Evolutionary conservation across 2,797 vertebrate genomes (phyloP), one percentile per base, ranked within the genome.

Genomic region (Tapirus indicus): DNA sequence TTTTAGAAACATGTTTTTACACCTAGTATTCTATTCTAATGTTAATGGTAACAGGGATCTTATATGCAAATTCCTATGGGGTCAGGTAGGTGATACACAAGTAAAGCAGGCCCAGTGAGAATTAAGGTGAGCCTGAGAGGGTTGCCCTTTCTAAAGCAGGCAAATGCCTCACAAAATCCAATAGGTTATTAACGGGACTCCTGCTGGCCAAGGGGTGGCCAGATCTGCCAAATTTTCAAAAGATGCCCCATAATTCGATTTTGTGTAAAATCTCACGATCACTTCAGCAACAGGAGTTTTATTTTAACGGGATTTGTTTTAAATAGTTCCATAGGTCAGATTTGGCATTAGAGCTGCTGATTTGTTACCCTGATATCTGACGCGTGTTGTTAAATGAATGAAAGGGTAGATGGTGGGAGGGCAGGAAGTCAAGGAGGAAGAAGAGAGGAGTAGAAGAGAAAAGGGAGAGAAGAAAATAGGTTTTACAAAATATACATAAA

Each of bases 1-100:
- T 94, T 92, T 97, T n/a, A 75, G 72, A 66, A 97, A 62, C 38
- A 72, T 80, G 29, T 62, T 96, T 92, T 94, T 74, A 74, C n/a
- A 68, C 83, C 58, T 94, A 52, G 5, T 27, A 35, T 44, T 85
- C 21, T 82, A 44, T 74, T 96, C 66, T 84, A 87, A 90, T 47
- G 44, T 89, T 91, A 9, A 14, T 44, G 14, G 60, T 49, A 52
- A 64, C 32, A 72, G 44, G 38, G 32, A 29, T 69, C 66, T 64
- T 64, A 88, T 52, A 52, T 86, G 27, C 6, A 80, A 56, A 27
- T 82, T 77, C 44, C 49, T 35, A 1, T 32, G 62, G 25, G 23
- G 2, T 54, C 58, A 25, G 8, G 18, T 29, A 82, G 38, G 25
- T 47, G 20, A 44, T 14, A 25, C 4, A 4, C 4, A 23, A 66